Evolutionary conservation across 2,888 invertebrate genomes (phyloP).

Genomic region (Caenorhabditis auriculariae): DNA sequence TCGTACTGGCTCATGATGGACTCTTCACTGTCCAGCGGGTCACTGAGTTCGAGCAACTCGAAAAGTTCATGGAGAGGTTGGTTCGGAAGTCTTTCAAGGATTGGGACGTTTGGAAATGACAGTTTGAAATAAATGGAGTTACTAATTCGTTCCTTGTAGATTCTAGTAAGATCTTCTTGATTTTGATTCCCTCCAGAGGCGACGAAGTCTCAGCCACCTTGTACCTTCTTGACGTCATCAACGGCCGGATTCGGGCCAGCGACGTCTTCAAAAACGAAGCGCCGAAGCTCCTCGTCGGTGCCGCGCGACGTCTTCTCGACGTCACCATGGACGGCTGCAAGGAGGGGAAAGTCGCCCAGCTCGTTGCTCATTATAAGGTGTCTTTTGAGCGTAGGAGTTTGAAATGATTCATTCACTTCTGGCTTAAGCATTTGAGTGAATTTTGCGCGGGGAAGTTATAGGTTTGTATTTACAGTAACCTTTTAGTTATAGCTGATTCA

Average conservation of each 20-base stretch:
- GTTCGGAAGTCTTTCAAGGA: not conserved
- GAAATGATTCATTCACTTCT: no score
- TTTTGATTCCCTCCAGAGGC: conserved; percentile 9
- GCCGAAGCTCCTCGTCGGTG: conserved; percentile 10
- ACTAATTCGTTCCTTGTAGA: not conserved
- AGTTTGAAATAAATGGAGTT: not conserved
- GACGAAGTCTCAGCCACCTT: conserved; percentile 35
- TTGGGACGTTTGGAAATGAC: not conserved
- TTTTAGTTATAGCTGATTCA: no score
- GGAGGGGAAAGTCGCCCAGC: conserved; percentile 35
- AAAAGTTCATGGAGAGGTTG: conserved; percentile 38
- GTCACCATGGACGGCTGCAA: conserved; percentile 37
- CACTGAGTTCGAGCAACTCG: conserved; percentile 49
- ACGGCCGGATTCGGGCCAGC: conserved; percentile 15
- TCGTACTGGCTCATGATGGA: conserved; percentile 44
- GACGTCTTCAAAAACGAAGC: conserved; percentile 15
- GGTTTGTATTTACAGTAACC: no score
- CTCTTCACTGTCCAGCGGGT: conserved; percentile 30
- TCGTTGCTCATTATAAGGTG: conserved; percentile 51
- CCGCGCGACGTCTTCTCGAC: conserved; percentile 42
- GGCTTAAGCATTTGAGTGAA: no score
- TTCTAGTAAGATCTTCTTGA: not conserved
- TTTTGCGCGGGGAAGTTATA: no score
- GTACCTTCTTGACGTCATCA: conserved; percentile 37
- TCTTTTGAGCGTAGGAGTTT: not conserved